Evolutionary conservation across 1,140 invertebrate genomes (phyloP), one percentile per base, ranked within the genome.

Genomic region (Drosophila ercepeae): DNA sequence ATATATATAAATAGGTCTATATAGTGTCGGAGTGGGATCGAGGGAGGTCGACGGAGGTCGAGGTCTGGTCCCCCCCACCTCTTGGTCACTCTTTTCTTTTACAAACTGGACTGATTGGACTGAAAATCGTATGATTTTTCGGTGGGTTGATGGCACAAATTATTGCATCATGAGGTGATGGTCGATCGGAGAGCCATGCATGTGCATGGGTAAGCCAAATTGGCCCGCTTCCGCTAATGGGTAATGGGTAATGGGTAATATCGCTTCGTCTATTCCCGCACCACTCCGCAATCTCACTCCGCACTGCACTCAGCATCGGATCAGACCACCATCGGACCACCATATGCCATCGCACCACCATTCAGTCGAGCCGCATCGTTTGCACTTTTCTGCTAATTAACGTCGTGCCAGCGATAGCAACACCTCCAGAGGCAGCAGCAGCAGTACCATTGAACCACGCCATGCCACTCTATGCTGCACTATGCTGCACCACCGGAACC

Each of bases 351-450:
- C 36, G 14, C 16, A 39, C 36, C 36, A 39, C 60, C 64, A 68
- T 25, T 50, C 60, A 39, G 25, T 13, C 19, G 46, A 21, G 60
- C 46, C 60, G 59, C 64, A 75, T 75, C 58, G 65, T 75, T 75
- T 75, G 76, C 76, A 64, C 61, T 72, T 84, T 79, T 86, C 72
- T 81, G 72, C 81, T 86, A 86, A 84, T 84, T 86, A 84, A 81
- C 76, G 68, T 72, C 55, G 70, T 73, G 70, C 52, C 57, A 64
- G 54, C 69, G 52, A 52, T 55, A 77, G 59, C 65, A 61, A 71
- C 69, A 72, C 64, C 54, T 50, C 70, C 70, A 73, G 68, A 53
- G 57, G 50, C 42, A 32, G 67, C 60, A 52, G 64, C 45, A 25
- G 5, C 39, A 42, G 14, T 16, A 39, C 36, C 36, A 39, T 14